phyloP scores from a whole-genome alignment of 2,797 vertebrate genomes.

The Acanthurus leucopareius region DNA sequence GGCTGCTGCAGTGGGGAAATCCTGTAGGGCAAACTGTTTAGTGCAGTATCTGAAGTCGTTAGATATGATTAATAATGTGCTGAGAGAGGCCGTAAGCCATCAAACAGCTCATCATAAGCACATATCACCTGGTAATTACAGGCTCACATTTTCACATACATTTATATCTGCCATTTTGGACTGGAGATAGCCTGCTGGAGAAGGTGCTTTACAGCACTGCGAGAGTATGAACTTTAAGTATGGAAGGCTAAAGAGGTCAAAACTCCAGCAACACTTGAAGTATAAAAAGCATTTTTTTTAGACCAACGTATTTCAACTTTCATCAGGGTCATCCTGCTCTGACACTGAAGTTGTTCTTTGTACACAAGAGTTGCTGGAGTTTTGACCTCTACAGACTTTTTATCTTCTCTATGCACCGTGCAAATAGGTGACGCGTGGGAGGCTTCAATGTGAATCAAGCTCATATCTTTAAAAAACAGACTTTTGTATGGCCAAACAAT shows the following conservation, averaged over 20 bases:
- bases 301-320: no score
- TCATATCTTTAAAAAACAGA: not conserved
- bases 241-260: conserved; percentile 6
- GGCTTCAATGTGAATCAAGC: conserved; percentile 11
- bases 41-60: conserved; percentile 79
- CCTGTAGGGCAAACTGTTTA: conserved; percentile 81
- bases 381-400: not conserved
- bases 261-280: not conserved
- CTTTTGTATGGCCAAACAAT: not conserved
- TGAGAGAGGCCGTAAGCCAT: conserved; percentile 66
- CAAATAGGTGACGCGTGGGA: conserved; percentile 4
- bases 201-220: conserved; percentile 20
- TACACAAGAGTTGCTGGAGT: not conserved
- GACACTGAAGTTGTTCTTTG: not conserved
- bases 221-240: conserved; percentile 33
- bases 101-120: conserved; percentile 73
- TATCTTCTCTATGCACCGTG: not conserved
- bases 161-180: conserved; percentile 61
- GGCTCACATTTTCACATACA: conserved; percentile 53
- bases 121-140: conserved; percentile 73
- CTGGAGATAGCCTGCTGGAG: conserved; percentile 23
- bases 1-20: conserved; percentile 74
- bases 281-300: not conserved
- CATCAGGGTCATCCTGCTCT: not conserved
- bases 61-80: conserved; percentile 79